Base-by-base conservation (phyloP, 2,888 invertebrate genomes). In the Diarsia brunnea region DNA sequence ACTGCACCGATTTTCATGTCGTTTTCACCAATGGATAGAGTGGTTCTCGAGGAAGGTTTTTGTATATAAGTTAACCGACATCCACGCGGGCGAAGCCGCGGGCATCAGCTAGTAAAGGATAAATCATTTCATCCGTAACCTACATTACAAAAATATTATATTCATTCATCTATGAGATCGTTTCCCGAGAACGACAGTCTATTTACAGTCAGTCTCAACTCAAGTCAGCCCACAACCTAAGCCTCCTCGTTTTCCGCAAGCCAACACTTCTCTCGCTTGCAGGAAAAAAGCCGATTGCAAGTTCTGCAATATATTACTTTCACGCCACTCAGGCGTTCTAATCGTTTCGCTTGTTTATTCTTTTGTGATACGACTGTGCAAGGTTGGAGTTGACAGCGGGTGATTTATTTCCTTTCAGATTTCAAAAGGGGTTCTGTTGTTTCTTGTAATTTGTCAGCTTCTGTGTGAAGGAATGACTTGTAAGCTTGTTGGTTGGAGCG, bases 291-390 rank as follows among this genome's bases (percentile, higher is more conserved):
- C 81, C 88, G 83, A 90, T 90, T 89, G 91, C 88, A 91, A 90
- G 88, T 91, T 88, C 73, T 79, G 84, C 90, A 84, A 92, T 92
- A 91, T 91, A 92, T 92, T 90, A 91, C 90, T 87, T 88, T 88
- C 84, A 84, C 87, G 88, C 89, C 88, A 87, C 87, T 91, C 91
- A 87, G 75, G 85, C 89, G 84, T 76, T 86, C 90, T 91, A 91
- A 92, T 92, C 91, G 90, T 79, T 84, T 75, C 85, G 89, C 85
- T 90, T 90, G 91, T 90, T 91, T 90, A 89, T 91, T 87, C 84
- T 87, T 88, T 89, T 89, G 82, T 84, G 83, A 81, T 82, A 68
- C 61, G 24, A 66, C 69, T 75, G 89, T 84, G 24, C 67, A 86
- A 87, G 85, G 55, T 49, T 81, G 81, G 75, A 84, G 66, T 64